Evolutionary conservation across 1,140 invertebrate genomes (phyloP).

Genomic region (Acyrthosiphon pisum): DNA sequence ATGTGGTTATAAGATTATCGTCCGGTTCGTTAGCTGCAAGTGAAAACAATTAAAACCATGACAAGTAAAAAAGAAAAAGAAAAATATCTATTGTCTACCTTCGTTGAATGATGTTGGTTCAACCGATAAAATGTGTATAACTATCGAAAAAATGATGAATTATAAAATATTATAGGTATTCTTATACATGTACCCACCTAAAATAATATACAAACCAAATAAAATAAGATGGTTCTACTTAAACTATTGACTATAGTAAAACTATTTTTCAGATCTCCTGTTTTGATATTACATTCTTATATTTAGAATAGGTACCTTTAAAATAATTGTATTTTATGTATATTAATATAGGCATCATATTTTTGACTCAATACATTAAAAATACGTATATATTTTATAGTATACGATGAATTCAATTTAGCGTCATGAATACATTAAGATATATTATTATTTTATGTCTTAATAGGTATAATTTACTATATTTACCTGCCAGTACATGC

Average conservation of each 20-base stretch:
- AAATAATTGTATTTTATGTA: neutral
- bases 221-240: neutral
- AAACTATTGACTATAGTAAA: neutral
- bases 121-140: neutral
- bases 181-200: neutral
- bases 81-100: constrained; percentile 23
- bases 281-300: neutral
- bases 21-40: constrained; percentile 22
- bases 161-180: neutral
- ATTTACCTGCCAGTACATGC: too few species aligned
- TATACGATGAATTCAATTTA: neutral
- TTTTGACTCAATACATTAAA: neutral
- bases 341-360: neutral
- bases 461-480: neutral
- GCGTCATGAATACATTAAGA: neutral
- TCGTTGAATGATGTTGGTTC: neutral
- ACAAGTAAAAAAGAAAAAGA: constrained; percentile 10
- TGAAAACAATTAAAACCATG: constrained; percentile 50
- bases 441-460: neutral
- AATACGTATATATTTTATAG: neutral
- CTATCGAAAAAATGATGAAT: neutral
- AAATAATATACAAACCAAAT: neutral
- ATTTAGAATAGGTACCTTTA: neutral
- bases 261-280: neutral
- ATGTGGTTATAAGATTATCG: constrained; percentile 27